Conservation (phyloP, 2,888 invertebrate species). For the Melieria picta region DNA sequence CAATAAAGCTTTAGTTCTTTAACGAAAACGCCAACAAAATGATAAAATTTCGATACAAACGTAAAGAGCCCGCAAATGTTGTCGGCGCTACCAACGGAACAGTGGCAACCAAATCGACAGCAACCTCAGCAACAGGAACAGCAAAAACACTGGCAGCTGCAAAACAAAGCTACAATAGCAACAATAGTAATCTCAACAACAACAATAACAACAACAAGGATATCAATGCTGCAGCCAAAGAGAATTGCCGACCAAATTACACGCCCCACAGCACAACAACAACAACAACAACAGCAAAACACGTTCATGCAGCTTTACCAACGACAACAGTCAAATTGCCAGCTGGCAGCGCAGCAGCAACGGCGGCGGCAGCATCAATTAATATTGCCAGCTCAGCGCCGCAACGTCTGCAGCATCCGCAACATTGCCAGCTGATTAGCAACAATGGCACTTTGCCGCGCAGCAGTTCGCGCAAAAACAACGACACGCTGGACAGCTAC, state of each 20-base stretch:
- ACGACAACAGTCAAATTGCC: conserved; percentile 26
- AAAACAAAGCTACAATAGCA: conserved; percentile 32
- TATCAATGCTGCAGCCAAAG: conserved; percentile 36
- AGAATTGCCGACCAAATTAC: conserved; percentile 31
- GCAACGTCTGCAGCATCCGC: conserved; percentile 51
- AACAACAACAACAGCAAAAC: conserved; percentile 18
- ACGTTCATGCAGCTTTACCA: conserved; percentile 19
- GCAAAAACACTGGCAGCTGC: conserved; percentile 25
- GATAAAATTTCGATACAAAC: conserved; percentile 76
- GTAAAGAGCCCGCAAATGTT: conserved; percentile 68
- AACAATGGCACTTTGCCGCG: conserved; percentile 60
- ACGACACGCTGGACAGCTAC: conserved; percentile 48
- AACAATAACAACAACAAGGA: conserved; percentile 26
- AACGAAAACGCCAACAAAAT: conserved; percentile 56
- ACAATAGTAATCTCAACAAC: conserved; percentile 31
- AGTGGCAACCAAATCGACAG: conserved; percentile 9
- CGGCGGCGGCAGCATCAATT: conserved; percentile 21
- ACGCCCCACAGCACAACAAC: conserved; percentile 24
- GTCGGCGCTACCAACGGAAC: conserved; percentile 42
- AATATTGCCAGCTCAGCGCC: conserved; percentile 39
- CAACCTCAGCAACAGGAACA: conserved; percentile 25
- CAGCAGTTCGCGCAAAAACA: conserved; percentile 58
- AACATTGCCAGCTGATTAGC: conserved; percentile 52
- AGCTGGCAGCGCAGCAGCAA: conserved; percentile 16
- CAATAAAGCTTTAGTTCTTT: no score